Evolutionary conservation across 2,797 vertebrate species (phyloP), one percentile per base, ranked within the genome.

Genomic region (Catamblyrhynchus diadema): DNA sequence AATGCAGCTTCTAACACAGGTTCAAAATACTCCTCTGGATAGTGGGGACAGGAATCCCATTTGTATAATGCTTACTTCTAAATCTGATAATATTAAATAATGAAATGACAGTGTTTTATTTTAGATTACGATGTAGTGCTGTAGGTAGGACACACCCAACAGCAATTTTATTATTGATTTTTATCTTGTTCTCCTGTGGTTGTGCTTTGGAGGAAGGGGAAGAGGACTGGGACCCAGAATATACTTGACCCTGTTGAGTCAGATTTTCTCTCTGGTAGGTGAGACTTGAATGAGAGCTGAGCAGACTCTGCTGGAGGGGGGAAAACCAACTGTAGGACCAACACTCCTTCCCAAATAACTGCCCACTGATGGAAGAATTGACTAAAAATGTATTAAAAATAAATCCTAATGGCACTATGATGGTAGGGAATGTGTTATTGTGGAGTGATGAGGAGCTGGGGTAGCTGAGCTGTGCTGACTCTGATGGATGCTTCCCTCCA

Each of bases 391-490:
- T 8, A 9, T 54, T n/a, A 19, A 83, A 24, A 65, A 27, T 1
- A n/a, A 84, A 61, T 30, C 50, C 35, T 35, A 18, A 2, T 0
- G 2, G 65, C 27, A 13, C 27, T 0, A 0, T 6, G 33, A 10
- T 2, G 3, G 59, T 1, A 9, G 37, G 62, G 66, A 57, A 4
- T 41, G 1, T 4, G 10, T 61, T 24, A 57, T 22, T 15, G 8
- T 0, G 22, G 67, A 21, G 44, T 3, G 60, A 10, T 7, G 83
- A 22, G 87, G 70, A 56, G 32, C 24, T 54, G 73, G 25, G 7
- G 1, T 1, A 11, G 74, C 75, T 9, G 88, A 27, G 64, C 70
- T 44, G 24, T 1, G 35, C 73, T 75, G 70, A 10, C 72, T 69
- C 44, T 47, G 54, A 66, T 25, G n/a, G 87, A 57, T 84, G 81